Evolutionary conservation across 2,888 invertebrate genomes (phyloP), one percentile per base, ranked within the genome.

Genomic region (Dysmachus trigonus): DNA sequence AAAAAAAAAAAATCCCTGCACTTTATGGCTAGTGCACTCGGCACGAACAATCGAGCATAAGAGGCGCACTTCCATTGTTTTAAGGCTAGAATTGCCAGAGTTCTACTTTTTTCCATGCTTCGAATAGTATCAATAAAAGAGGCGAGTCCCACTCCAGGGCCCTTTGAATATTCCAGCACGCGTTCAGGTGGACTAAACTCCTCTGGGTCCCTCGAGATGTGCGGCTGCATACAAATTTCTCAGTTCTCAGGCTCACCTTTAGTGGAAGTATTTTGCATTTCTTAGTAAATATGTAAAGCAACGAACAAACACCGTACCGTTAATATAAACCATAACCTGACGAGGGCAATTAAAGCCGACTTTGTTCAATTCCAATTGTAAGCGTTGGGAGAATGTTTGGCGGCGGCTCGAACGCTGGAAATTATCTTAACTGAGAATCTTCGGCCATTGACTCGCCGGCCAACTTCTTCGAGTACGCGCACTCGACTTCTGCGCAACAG

Each of bases 371-470:
- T 38, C 33, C 35, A 76, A 76, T 76, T 76, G 33, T 76, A 76
- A 38, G 18, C 38, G 76, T 33, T 35, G 38, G 38, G 33, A 76
- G 38, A 76, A 38, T 33, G 76, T 38, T 76, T 76, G 76, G 76
- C 41, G 76, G 76, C 41, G 76, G 22, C 38, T 62, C 27, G 62
- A 62, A 10, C 27, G 27, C 62, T 62, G 8, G 62, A 27, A 62
- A 27, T 62, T 76, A 31, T 76, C 35, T 76, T 22, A 76, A n/a
- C 18, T 38, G 18, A 76, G 76, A 76, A 76, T 76, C 76, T 76
- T 76, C 76, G 76, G 76, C 76, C 76, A 76, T 76, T 76, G 76
- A 76, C 76, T 76, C 38, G 38, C 38, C 76, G 76, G 38, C 76
- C 76, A 76, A 76, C 33, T 76, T 76, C 76, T 76, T 76, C 22